These are phyloP conservation scores for Phyllopteryx taeniolatus DNA, from an alignment of 2,113 vertebrate genomes.

Conservation along the genomic window DNA sequence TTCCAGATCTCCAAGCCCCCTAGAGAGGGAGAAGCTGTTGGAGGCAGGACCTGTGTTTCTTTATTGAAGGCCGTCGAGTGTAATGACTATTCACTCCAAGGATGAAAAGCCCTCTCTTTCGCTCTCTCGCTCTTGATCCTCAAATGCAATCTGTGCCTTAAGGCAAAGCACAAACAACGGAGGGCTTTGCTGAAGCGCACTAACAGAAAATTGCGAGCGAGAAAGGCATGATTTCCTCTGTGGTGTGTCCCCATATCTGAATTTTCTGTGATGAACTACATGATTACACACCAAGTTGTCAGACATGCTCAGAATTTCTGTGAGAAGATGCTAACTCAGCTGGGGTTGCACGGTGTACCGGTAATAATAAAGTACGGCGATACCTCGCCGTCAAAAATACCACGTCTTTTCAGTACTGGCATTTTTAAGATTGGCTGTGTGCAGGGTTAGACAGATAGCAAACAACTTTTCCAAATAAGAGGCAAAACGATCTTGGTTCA, in stretches of 20 bases:
- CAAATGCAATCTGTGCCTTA: constrained; percentile 58
- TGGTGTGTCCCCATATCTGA: background rate
- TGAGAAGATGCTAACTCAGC: background rate
- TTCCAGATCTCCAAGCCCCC: constrained; percentile 29
- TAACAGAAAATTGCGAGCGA: constrained; percentile 38
- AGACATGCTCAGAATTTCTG: background rate
- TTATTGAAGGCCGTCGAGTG: constrained; percentile 54
- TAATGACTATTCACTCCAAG: constrained; percentile 56
- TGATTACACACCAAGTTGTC: background rate
- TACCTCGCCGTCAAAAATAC: no score
- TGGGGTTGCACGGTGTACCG: background rate
- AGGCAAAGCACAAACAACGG: constrained; percentile 50
- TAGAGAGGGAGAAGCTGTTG: constrained; percentile 50
- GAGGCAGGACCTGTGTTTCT: constrained; percentile 50
- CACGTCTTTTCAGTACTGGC: no score
- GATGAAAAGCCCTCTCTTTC: constrained; percentile 60
- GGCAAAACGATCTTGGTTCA: no score
- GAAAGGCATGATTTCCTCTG: constrained; percentile 40
- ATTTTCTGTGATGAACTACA: constrained; percentile 7
- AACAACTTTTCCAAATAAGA: no score
- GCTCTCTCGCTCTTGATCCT: constrained; percentile 51
- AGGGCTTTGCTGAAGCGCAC: constrained; percentile 51
- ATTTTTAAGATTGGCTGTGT: no score
- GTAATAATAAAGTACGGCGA: no score
- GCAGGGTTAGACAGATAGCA: no score